These are phyloP conservation scores for Seriola rivoliana DNA, from an alignment of 2,113 vertebrate genomes.

Conservation along the genomic window DNA sequence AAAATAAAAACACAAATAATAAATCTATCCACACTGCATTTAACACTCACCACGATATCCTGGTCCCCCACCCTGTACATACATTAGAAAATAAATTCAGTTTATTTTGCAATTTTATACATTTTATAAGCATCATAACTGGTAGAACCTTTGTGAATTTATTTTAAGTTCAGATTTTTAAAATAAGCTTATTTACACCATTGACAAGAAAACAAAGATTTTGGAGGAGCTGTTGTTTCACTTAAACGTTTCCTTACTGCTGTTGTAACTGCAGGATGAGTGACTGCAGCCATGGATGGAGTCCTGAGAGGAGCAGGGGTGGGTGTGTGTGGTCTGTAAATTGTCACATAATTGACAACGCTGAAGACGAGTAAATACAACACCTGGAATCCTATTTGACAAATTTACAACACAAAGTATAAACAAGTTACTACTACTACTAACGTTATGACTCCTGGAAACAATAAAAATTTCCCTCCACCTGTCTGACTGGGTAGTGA, in stretches of 20 bases:
- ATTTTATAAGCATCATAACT: background rate
- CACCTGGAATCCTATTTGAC: background rate
- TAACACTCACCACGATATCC: slow-evolving; percentile 68
- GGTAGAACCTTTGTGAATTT: background rate
- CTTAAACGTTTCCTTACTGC: slow-evolving; percentile 50
- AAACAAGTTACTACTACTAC: background rate
- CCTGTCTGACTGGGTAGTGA: slow-evolving; percentile 65
- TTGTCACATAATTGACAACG: background rate
- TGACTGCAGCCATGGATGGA: slow-evolving; percentile 73
- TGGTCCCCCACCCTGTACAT: slow-evolving; percentile 65
- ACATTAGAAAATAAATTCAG: slow-evolving; percentile 3
- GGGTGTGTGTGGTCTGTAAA: slow-evolving; percentile 65
- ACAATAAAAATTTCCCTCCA: background rate
- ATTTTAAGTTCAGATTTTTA: background rate
- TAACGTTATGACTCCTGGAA: background rate
- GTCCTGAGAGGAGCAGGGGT: slow-evolving; percentile 79
- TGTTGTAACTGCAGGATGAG: slow-evolving; percentile 50
- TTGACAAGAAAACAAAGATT: background rate
- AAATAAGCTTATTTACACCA: background rate
- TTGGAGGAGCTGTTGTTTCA: background rate
- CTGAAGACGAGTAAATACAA: background rate
- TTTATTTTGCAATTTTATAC: background rate
- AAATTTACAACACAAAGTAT: background rate
- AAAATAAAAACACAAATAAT: background rate
- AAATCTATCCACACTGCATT: background rate